Base-by-base conservation (phyloP, 1,140 invertebrate genomes). In the Atta colombica region DNA sequence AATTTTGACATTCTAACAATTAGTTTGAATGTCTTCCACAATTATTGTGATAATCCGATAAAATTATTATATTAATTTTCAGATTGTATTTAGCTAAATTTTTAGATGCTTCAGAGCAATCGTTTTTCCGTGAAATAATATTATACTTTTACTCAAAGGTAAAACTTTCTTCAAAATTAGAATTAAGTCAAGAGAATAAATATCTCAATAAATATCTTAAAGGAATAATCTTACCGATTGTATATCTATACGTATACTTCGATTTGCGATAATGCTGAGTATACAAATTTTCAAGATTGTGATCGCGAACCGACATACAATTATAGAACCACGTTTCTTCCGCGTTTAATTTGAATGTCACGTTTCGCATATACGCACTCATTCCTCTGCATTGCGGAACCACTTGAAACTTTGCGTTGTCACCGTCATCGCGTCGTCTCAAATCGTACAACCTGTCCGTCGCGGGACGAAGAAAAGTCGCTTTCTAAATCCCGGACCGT, bases 401-500 rank as follows among this genome's bases (percentile, higher is more conserved):
- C 8, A 31, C 28, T 55, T 16, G 53, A 49, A 61, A 21, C 35
- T 21, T 35, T 16, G 65, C 65, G 21, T 58, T 45, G 39, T 58
- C 66, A 35, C 21, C 16, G 63, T 12, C 60, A 49, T 65, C 12
- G 7, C 21, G 35, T 55, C 68, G 7, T 8, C 35, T 66, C 28
- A 10, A 66, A 77, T 77, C 69, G 3, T 35, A 45, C 74, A 16
- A 51, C 10, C 21, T 8, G 51, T 89, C 58, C 68, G 68, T 21
- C 35, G 16, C 25, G 18, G 18, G 28, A 8, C 28, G 51, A 60
- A 68, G 87, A 87, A 87, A 90, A 87, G 77, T 66, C 28, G 53
- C 77, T 87, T 90, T 90, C 85, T 80, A 81, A 87, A 88, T 75
- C 55, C n/a, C 53, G 60, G 35, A 82, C 6, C 45, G 60, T 89